A percentile compares a stretch with the other conserved stretches of the same genome.
phyloP scores from a whole-genome alignment of 1,140 invertebrate species.

The Drosophila micromelanica region DNA sequence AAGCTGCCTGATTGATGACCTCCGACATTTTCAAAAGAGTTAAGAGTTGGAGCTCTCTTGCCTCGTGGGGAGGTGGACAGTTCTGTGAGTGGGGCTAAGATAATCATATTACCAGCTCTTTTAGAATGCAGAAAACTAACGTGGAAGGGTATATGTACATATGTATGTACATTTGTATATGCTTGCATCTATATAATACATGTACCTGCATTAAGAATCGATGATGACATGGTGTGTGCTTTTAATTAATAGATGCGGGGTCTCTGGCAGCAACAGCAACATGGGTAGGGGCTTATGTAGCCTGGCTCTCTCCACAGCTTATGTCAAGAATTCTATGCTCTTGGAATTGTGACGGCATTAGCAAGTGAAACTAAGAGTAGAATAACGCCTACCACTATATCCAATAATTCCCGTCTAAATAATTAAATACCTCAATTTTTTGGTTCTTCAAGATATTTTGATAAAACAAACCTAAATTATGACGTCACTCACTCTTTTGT shows the following conservation, averaged over 20 bases:
- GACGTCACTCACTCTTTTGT: no score
- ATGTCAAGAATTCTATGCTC: no score
- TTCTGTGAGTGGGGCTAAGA: conserved; percentile 7
- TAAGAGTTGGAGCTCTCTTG: conserved; percentile 11
- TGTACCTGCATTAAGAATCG: neutral
- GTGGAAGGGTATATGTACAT: conserved; percentile 6
- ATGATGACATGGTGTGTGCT: conserved; percentile 22
- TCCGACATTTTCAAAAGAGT: conserved; percentile 41
- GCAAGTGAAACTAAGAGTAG: no score
- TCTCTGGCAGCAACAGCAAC: conserved; percentile 20
- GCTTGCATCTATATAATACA: neutral
- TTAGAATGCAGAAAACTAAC: conserved; percentile 20
- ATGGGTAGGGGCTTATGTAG: conserved; percentile 23
- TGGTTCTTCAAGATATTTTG: no score
- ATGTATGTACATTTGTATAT: neutral
- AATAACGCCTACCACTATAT: no score
- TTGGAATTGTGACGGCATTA: no score
- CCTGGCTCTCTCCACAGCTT: no score
- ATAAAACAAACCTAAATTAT: no score
- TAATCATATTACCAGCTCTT: conserved; percentile 25
- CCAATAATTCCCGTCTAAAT: no score
- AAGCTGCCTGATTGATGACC: conserved; percentile 58
- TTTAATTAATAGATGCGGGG: conserved; percentile 36
- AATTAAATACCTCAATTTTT: no score
- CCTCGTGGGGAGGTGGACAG: neutral